A percentile compares a stretch with the other conserved stretches of the same genome.
These are phyloP conservation scores for Polypterus senegalus DNA, from an alignment of 2,113 vertebrate genomes.

Conservation along the genomic window DNA sequence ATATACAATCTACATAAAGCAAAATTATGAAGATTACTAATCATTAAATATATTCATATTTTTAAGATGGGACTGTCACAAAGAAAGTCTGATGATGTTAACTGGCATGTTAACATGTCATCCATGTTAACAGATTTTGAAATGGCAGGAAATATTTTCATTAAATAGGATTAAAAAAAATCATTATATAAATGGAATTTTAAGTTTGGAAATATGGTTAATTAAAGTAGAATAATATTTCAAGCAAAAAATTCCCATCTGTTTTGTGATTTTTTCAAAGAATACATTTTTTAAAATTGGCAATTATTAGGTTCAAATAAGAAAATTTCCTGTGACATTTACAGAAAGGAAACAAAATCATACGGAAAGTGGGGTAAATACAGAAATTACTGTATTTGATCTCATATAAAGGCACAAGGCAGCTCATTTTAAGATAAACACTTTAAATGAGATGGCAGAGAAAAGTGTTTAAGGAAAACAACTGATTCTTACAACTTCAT, in stretches of 20 bases:
- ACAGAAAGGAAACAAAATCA: too few species aligned
- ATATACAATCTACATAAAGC: too few species aligned
- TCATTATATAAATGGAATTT: not conserved
- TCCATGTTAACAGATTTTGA: conserved; percentile 16
- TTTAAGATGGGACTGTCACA: conserved; percentile 27
- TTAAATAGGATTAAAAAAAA: conserved; percentile 4
- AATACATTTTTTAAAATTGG: conserved; percentile 18
- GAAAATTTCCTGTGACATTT: too few species aligned
- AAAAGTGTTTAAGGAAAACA: too few species aligned
- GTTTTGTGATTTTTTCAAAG: conserved; percentile 63
- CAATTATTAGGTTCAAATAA: too few species aligned
- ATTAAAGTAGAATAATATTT: conserved; percentile 14
- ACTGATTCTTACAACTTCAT: too few species aligned
- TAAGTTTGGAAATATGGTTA: conserved; percentile 8
- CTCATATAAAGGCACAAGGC: too few species aligned
- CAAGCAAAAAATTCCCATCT: conserved; percentile 62
- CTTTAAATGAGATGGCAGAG: too few species aligned
- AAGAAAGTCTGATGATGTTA: conserved; percentile 20
- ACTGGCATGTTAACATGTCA: conserved; percentile 24
- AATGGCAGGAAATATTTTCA: conserved; percentile 19
- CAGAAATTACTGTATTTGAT: too few species aligned
- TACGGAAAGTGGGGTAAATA: too few species aligned
- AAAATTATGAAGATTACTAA: not conserved
- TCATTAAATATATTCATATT: not conserved
- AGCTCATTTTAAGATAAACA: too few species aligned